Conservation (phyloP, 2,113 vertebrate species). For the Verasper variegatus region DNA sequence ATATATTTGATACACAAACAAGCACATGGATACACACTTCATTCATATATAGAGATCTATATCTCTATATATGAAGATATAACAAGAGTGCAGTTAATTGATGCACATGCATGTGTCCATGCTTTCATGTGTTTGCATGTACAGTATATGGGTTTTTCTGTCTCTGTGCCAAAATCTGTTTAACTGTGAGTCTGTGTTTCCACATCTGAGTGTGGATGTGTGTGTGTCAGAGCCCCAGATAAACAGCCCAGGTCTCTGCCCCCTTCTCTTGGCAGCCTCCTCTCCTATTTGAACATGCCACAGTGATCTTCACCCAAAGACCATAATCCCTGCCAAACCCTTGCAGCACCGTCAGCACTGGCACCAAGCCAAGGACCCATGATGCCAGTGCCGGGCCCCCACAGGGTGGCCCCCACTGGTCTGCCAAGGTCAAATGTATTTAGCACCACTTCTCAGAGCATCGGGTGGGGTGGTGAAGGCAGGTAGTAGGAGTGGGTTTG, state of each 20-base stretch:
- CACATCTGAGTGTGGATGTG: constrained; percentile 8
- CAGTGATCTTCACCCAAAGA: constrained; percentile 74
- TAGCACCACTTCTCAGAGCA: constrained; percentile 69
- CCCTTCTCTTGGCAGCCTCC: constrained; percentile 66
- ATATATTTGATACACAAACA: not conserved
- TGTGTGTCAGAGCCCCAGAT: constrained; percentile 20
- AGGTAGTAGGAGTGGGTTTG: constrained; percentile 22
- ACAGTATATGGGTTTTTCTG: not conserved
- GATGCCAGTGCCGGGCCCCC: constrained; percentile 39
- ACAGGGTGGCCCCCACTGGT: constrained; percentile 51
- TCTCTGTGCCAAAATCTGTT: not conserved
- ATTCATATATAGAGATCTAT: not conserved
- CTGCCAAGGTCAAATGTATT: constrained; percentile 82
- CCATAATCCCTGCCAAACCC: constrained; percentile 75
- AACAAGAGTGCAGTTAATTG: too few species aligned
- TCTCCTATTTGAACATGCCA: constrained; percentile 63
- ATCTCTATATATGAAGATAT: too few species aligned
- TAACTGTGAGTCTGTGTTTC: not conserved
- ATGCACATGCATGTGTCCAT: not conserved
- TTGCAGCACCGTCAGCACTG: constrained; percentile 65
- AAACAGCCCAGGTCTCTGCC: constrained; percentile 51
- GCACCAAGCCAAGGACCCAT: constrained; percentile 59
- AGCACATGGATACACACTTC: not conserved
- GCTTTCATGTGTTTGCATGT: not conserved
- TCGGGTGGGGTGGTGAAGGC: constrained; percentile 20